phyloP scores from a whole-genome alignment of 2,888 invertebrate genomes.

The Harpalus rufipes region DNA sequence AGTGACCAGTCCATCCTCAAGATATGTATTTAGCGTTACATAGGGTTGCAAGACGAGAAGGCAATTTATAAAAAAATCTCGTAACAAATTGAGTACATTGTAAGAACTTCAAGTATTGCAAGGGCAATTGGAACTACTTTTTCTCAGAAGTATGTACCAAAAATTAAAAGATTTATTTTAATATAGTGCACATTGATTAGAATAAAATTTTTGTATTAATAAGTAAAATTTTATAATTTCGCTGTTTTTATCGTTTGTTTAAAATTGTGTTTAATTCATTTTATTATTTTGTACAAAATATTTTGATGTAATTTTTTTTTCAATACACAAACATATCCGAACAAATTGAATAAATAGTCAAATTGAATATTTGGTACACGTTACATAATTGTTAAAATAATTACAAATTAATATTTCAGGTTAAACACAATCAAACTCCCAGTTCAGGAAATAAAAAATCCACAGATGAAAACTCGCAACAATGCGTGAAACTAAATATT shows the following conservation, averaged over 20 bases:
- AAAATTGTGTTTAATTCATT: background rate
- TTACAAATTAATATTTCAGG: constrained; percentile 47
- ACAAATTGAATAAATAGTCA: constrained; percentile 18
- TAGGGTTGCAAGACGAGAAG: no score
- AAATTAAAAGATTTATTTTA: no score
- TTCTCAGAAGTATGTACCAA: no score
- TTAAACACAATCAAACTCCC: constrained; percentile 32
- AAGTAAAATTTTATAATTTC: background rate
- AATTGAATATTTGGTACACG: background rate
- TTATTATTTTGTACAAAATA: background rate
- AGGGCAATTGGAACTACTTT: no score
- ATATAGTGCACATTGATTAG: no score
- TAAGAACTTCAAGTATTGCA: no score
- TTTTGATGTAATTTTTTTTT: background rate
- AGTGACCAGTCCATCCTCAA: no score
- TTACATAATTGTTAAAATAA: constrained; percentile 44
- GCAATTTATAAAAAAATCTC: no score
- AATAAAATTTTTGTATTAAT: background rate
- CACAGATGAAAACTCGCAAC: constrained; percentile 45
- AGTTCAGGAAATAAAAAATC: constrained; percentile 27
- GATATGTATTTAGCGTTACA: no score
- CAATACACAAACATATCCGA: background rate
- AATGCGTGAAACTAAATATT: constrained; percentile 49
- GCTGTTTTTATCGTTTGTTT: background rate
- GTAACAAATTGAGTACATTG: no score